These are phyloP conservation scores for Lacerta viridis DNA, from an alignment of 2,797 vertebrate species.

Conservation along the genomic window DNA sequence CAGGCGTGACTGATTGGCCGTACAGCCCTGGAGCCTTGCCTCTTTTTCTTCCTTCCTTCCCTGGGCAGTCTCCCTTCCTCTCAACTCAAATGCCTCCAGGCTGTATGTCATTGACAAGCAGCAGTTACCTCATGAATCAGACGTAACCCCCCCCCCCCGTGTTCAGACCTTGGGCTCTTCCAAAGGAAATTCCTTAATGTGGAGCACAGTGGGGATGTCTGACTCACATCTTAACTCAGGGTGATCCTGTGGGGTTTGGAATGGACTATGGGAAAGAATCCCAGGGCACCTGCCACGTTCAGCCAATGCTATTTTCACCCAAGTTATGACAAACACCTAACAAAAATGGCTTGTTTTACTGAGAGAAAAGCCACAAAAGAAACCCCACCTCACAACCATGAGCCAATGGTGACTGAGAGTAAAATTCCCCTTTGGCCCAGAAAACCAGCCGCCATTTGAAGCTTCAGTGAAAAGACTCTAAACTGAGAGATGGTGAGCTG, in stretches of 20 bases:
- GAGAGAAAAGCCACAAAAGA: too few relatives aligned
- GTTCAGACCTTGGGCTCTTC: neutral
- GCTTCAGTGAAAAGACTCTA: too few relatives aligned
- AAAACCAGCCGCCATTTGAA: too few relatives aligned
- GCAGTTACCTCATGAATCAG: constrained; percentile 38
- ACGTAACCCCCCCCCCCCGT: constrained; percentile 10
- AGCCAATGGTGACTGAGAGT: too few relatives aligned
- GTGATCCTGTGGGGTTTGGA: neutral
- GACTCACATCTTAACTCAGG: neutral
- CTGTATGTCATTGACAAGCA: neutral
- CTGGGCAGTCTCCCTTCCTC: neutral
- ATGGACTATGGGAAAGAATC: neutral
- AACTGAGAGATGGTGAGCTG: too few relatives aligned
- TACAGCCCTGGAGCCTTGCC: neutral
- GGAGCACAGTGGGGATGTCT: neutral
- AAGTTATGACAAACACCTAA: too few relatives aligned
- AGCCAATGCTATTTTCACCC: too few relatives aligned
- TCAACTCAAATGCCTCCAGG: neutral
- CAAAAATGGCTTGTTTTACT: too few relatives aligned
- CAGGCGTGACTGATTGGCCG: neutral
- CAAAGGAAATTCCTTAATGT: constrained; percentile 33
- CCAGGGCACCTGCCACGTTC: constrained; percentile 1
- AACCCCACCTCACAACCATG: too few relatives aligned
- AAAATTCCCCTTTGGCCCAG: too few relatives aligned
- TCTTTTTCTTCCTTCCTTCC: constrained; percentile 14